Evolutionary conservation across 2,888 invertebrate species (phyloP).

Genomic region (Ernsta delagoae): DNA sequence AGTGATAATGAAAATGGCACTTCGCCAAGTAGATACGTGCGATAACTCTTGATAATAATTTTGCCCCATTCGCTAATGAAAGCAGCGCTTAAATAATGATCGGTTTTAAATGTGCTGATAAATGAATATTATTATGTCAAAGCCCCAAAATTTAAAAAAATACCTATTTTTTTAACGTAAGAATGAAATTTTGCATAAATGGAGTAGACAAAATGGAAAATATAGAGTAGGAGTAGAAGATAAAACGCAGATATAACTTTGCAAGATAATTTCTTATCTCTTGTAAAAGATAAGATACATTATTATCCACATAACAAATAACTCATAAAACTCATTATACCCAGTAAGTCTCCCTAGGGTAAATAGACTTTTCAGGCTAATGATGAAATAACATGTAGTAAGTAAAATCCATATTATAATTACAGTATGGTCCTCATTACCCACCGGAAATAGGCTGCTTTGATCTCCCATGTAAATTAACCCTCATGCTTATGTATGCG

Average conservation of each 20-base stretch:
- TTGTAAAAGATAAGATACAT: no score
- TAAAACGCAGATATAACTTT: no score
- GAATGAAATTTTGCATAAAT: no score
- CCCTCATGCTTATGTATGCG: conserved; percentile 71
- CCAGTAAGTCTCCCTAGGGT: neutral
- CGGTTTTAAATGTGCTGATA: neutral
- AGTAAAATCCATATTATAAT: neutral
- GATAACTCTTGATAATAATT: conserved; percentile 27
- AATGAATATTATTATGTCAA: neutral
- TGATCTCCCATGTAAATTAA: conserved; percentile 50
- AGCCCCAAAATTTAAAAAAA: no score
- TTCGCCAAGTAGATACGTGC: conserved; percentile 14
- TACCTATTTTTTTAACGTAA: no score
- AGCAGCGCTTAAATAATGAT: neutral
- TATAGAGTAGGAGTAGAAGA: no score
- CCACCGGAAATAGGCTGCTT: conserved; percentile 37
- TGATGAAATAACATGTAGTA: neutral
- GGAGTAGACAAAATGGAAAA: no score
- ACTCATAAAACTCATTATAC: neutral
- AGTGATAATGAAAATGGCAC: conserved; percentile 50
- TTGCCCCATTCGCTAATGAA: conserved; percentile 17
- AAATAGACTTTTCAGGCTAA: neutral
- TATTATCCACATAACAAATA: neutral
- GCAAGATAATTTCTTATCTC: no score
- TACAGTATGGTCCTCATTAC: conserved; percentile 10